Base-by-base conservation (phyloP, 30 jellyfish, hydroid and myxozoan genomes). In the Kudoa iwatai region DNA sequence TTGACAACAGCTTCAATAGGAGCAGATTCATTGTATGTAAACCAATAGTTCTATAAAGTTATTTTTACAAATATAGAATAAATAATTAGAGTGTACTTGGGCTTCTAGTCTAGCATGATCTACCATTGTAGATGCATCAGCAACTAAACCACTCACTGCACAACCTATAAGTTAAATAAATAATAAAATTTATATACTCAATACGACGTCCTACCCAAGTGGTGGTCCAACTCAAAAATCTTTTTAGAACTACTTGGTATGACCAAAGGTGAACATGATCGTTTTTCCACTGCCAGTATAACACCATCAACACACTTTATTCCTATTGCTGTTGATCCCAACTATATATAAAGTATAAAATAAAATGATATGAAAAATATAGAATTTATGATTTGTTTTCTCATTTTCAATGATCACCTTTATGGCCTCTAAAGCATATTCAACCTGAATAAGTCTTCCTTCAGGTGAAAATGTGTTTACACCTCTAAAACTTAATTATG, bases 381-480 rank as follows among this genome's bases (percentile, higher is more conserved):
- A n/a, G n/a, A n/a, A n/a, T n/a, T n/a, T n/a, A n/a, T n/a, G n/a
- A n/a, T n/a, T n/a, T n/a, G n/a, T n/a, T n/a, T n/a, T n/a, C n/a
- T n/a, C n/a, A n/a, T n/a, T n/a, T n/a, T n/a, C n/a, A n/a, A n/a
- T n/a, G n/a, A 11, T 2, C 53, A 77, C 96, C 64, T 77, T 77
- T 49, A 77, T 77, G 13, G 96, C 96, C 49, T 77, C 96, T 9
- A 77, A 61, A 17, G 96, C 96, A 57, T 77, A 77, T 53, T 77
- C 96, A n/a, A 77, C 96, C 62, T 77, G 96, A 44, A 77, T 54
- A n/a, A 77, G 85, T 35, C 96, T 51, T 34, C 96, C 96, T 57
- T 77, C 96, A 0, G 96, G 96, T 45, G 96, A 77, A 49, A 77
- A 77, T 17, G 65, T 59, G 43, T 77, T 77, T 42, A 77, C 88